These are phyloP conservation scores for Stegophylla sp. DNA, from an alignment of 2,888 invertebrate genomes.

Conservation along the genomic window DNA sequence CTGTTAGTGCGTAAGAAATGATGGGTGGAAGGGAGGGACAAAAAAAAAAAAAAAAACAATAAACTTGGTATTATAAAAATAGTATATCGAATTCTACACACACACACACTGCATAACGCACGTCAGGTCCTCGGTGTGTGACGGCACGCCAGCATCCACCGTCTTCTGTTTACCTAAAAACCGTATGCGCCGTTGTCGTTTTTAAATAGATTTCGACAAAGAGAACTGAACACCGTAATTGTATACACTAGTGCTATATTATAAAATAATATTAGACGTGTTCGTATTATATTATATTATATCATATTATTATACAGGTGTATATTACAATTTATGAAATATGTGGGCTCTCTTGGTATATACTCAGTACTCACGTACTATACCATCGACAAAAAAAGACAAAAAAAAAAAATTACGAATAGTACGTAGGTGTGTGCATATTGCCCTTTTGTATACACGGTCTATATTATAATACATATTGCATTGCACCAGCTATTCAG, in stretches of 20 bases:
- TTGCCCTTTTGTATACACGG: not conserved
- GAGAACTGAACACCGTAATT: not conserved
- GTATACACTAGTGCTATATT: no score
- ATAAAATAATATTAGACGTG: no score
- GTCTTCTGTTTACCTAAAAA: constrained; percentile 53
- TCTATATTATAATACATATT: not conserved
- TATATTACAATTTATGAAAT: not conserved
- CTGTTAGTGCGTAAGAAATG: not conserved
- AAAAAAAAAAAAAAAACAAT: constrained; percentile 23
- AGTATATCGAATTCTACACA: constrained; percentile 36
- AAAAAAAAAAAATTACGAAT: no score
- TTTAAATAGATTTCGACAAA: constrained; percentile 46
- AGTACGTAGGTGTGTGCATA: not conserved
- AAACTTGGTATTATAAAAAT: constrained; percentile 50
- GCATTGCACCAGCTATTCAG: not conserved
- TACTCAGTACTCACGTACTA: not conserved
- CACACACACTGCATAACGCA: not conserved
- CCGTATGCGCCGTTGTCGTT: constrained; percentile 28
- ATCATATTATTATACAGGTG: not conserved
- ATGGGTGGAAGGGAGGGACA: not conserved
- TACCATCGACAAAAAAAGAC: no score
- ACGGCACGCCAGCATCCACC: constrained; percentile 4
- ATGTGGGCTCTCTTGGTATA: not conserved
- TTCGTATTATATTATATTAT: not conserved
- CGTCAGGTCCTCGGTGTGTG: not conserved